These are phyloP conservation scores for Caprella mutica DNA, from an alignment of 2,888 invertebrate genomes.

Conservation along the genomic window DNA sequence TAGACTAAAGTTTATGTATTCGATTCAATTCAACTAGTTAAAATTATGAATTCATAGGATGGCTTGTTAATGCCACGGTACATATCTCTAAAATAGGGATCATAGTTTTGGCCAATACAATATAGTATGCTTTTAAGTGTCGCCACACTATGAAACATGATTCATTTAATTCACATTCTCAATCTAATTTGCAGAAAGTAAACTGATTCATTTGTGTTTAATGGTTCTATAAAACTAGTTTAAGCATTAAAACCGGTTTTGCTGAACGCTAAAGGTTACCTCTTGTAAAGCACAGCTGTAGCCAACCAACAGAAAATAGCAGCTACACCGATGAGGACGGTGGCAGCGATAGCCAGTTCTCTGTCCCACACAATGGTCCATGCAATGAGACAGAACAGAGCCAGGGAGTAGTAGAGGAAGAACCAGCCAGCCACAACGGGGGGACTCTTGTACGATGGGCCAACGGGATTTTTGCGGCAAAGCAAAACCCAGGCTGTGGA, in stretches of 20 bases:
- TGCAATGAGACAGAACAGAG: slow-evolving; percentile 26
- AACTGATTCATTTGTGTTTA: too few relatives aligned
- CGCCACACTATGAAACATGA: too few relatives aligned
- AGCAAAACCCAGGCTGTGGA: slow-evolving; percentile 22
- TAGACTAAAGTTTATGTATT: too few relatives aligned
- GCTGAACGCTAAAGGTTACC: background rate
- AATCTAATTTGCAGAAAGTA: too few relatives aligned
- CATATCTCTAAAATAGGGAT: too few relatives aligned
- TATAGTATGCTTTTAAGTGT: too few relatives aligned
- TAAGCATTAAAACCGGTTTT: background rate
- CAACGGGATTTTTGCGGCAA: slow-evolving; percentile 25
- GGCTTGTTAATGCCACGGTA: too few relatives aligned
- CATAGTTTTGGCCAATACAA: too few relatives aligned
- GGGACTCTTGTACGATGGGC: slow-evolving; percentile 21
- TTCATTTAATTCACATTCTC: too few relatives aligned
- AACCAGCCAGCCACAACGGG: slow-evolving; percentile 22
- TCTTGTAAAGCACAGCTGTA: slow-evolving; percentile 18
- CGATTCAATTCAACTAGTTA: too few relatives aligned
- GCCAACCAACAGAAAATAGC: slow-evolving; percentile 31
- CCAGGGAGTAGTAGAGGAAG: slow-evolving; percentile 22
- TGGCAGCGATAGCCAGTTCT: slow-evolving; percentile 15
- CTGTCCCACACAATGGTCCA: slow-evolving; percentile 34
- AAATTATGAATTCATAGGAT: too few relatives aligned
- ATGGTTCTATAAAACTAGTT: background rate
- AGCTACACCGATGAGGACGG: slow-evolving; percentile 28